Evolutionary conservation across 2,888 invertebrate genomes (phyloP), one percentile per base, ranked within the genome.

Genomic region (Ptilodon capucinus): DNA sequence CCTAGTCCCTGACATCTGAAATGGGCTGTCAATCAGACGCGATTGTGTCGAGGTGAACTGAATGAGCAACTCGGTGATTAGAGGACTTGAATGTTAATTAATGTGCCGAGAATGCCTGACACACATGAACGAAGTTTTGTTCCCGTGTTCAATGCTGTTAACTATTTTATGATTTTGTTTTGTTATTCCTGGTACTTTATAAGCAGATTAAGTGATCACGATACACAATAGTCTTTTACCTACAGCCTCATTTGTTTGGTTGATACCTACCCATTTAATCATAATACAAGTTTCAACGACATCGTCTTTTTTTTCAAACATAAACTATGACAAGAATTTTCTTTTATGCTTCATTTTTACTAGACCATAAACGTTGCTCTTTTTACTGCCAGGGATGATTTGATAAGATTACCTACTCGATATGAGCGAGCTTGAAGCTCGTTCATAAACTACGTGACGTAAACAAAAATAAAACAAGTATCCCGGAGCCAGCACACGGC

Each of bases 1-100:
- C 77, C 71, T 66, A 64, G 60, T 76, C 77, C 76, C 80, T 80
- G 76, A 71, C 77, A 74, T 68, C 65, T 73, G 71, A 76, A 82
- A 78, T 76, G 68, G 64, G 71, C 70, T 76, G 80, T 81, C 84
- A 80, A 77, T 81, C 83, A 79, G 53, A 44, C 47, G 40, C 59
- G 65, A 71, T 76, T 74, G 71, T 74, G 65, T 65, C 59, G 50
- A 52, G 42, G 40, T 51, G 51, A 51, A 48, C 43, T 60, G 63
- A 69, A 70, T 68, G 52, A 59, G 61, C 58, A 68, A 68, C 74
- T 71, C 61, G 50, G 57, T 51, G 61, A 71, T 69, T 63, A 60
- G 58, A 48, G 51, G 46, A 48, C 55, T 60, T 57, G 42, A 41
- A 36, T 44, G 51, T 42, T 60, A 57, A 59, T 65, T 60, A 64